These are phyloP conservation scores for Chrysemys picta DNA, from an alignment of 2,113 vertebrate genomes.

Conservation along the genomic window DNA sequence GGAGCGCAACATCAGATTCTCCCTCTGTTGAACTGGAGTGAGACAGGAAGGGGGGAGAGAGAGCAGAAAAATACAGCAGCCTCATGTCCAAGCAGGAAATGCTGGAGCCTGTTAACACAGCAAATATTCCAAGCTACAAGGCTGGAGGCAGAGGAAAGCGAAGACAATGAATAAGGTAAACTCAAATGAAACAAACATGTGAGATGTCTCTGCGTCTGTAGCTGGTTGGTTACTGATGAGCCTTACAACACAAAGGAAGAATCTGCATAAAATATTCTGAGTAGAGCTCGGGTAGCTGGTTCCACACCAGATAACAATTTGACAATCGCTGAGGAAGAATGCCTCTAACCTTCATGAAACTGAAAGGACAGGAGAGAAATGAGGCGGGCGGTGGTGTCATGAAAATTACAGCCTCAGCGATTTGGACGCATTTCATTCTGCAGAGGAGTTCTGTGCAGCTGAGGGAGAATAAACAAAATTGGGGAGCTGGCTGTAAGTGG, in stretches of 20 bases:
- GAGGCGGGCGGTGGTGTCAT: slow-evolving; percentile 66
- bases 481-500: slow-evolving; percentile 14
- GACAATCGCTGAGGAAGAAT: slow-evolving; percentile 71
- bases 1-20: not conserved
- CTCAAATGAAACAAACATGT: slow-evolving; percentile 29
- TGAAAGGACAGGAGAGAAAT: slow-evolving; percentile 77
- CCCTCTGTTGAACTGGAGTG: not conserved
- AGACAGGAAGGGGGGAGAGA: not conserved
- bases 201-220: not conserved
- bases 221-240: slow-evolving; percentile 31
- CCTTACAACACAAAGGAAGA: not conserved
- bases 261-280: slow-evolving; percentile 77
- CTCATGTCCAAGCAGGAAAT: not conserved
- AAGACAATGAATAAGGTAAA: slow-evolving; percentile 6
- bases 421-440: slow-evolving; percentile 50
- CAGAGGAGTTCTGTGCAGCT: not conserved
- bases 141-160: not conserved
- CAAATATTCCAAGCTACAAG: not conserved
- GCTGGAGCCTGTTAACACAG: not conserved
- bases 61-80: not conserved
- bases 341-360: slow-evolving; percentile 78
- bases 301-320: slow-evolving; percentile 75
- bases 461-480: slow-evolving; percentile 20
- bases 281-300: slow-evolving; percentile 43
- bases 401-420: slow-evolving; percentile 73